A percentile compares a stretch with the other conserved stretches of the same genome.
These are phyloP conservation scores for Omphaloscelis lunosa DNA, from an alignment of 2,888 invertebrate species.

Conservation along the genomic window DNA sequence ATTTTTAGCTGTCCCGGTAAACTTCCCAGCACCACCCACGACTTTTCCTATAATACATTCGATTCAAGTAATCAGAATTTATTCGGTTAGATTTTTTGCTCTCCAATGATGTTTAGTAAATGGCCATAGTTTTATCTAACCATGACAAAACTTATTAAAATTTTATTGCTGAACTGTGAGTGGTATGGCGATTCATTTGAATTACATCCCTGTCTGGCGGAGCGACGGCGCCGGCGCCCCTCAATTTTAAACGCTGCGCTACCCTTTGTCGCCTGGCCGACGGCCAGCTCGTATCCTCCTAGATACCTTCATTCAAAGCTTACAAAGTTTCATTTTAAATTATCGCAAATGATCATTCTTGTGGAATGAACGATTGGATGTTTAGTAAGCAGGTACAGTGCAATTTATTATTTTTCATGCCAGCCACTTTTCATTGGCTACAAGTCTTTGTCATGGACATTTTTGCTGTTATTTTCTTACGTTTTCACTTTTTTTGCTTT, in stretches of 20 bases:
- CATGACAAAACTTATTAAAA: background rate
- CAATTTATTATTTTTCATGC: slow-evolving; percentile 10
- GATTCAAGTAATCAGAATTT: background rate
- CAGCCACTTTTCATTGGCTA: slow-evolving; percentile 1
- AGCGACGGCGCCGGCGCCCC: slow-evolving; percentile 74
- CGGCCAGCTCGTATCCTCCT: slow-evolving; percentile 72
- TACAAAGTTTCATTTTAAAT: slow-evolving; percentile 50
- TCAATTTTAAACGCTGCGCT: slow-evolving; percentile 54
- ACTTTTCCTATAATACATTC: background rate
- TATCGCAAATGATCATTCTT: slow-evolving; percentile 10
- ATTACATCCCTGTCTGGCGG: slow-evolving; percentile 55
- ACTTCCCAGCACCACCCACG: background rate
- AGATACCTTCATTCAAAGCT: slow-evolving; percentile 68
- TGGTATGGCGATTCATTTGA: slow-evolving; percentile 25
- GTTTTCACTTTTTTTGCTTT: slow-evolving; percentile 15
- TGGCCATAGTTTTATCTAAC: background rate
- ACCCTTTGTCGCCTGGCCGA: slow-evolving; percentile 70
- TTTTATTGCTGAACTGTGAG: slow-evolving; percentile 20
- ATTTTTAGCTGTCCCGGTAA: too few species aligned
- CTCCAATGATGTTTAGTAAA: background rate
- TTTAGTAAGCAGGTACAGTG: slow-evolving; percentile 14
- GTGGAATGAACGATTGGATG: slow-evolving; percentile 4
- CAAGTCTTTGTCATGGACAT: background rate
- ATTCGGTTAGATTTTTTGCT: background rate
- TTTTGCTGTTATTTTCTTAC: background rate